Conservation (phyloP, 2,113 vertebrate genomes). For the Megalops atlanticus region DNA sequence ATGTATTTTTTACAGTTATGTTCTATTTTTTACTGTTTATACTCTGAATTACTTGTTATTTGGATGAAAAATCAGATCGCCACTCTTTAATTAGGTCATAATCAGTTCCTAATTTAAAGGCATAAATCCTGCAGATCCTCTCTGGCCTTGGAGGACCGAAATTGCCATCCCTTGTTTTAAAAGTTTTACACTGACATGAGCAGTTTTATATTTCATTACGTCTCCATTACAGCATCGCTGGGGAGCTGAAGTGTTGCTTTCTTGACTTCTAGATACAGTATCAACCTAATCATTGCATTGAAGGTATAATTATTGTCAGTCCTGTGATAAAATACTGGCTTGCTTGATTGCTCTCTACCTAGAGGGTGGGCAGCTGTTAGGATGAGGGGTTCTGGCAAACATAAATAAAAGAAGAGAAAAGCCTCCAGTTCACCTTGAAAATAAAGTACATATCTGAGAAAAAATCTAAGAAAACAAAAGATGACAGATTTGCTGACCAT, state of each 20-base stretch:
- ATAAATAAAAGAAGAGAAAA: neutral
- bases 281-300: constrained; percentile 23
- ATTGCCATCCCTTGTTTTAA: neutral
- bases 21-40: constrained; percentile 3
- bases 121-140: constrained; percentile 26
- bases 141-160: constrained; percentile 1
- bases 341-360: constrained; percentile 14
- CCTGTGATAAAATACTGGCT: constrained; percentile 3
- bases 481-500: neutral
- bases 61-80: constrained; percentile 24
- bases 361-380: neutral
- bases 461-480: constrained; percentile 10
- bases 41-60: constrained; percentile 6
- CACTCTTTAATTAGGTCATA: constrained; percentile 21
- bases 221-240: constrained; percentile 25
- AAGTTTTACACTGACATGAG: constrained; percentile 22
- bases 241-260: constrained; percentile 20
- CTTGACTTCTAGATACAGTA: constrained; percentile 14
- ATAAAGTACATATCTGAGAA: neutral
- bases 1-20: no score
- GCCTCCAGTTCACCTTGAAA: neutral
- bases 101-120: constrained; percentile 28
- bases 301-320: constrained; percentile 19
- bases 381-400: neutral
- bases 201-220: constrained; percentile 30